A percentile compares a stretch with the other conserved stretches of the same genome.
phyloP scores from a whole-genome alignment of 2,888 invertebrate genomes.

The Venustoraphidia nigricollis region DNA sequence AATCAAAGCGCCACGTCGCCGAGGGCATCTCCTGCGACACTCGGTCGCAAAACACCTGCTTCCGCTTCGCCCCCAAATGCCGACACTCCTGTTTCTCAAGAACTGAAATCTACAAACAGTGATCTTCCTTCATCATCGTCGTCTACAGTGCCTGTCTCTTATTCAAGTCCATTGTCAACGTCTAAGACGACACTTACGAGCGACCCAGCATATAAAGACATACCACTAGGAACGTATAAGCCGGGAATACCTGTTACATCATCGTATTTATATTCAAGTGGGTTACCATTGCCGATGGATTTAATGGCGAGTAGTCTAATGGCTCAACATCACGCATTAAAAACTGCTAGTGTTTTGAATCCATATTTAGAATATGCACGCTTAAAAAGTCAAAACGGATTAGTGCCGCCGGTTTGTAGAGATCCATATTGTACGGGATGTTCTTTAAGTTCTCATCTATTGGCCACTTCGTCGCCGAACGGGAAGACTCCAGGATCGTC shows the following conservation, averaged over 20 bases:
- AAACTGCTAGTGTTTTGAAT: conserved; percentile 48
- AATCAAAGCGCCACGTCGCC: conserved; percentile 63
- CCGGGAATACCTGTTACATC: conserved; percentile 38
- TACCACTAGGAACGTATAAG: conserved; percentile 47
- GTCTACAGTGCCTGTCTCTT: too few species aligned
- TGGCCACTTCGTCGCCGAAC: conserved; percentile 29
- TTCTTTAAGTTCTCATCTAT: conserved; percentile 66
- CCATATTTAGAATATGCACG: conserved; percentile 78
- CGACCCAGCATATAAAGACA: conserved; percentile 49
- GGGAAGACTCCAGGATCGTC: conserved; percentile 25
- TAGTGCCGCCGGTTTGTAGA: conserved; percentile 66
- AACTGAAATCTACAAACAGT: conserved; percentile 9
- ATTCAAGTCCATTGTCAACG: conserved; percentile 36
- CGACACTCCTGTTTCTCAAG: conserved; percentile 30
- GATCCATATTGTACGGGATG: conserved; percentile 90
- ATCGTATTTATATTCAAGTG: conserved; percentile 44
- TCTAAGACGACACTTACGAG: conserved; percentile 44
- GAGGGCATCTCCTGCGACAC: conserved; percentile 37
- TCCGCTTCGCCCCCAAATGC: conserved; percentile 29
- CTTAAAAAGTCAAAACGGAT: conserved; percentile 54
- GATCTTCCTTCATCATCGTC: too few species aligned
- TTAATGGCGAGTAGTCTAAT: conserved; percentile 62
- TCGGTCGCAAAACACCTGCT: conserved; percentile 39
- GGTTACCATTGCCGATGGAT: conserved; percentile 54
- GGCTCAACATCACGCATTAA: conserved; percentile 60